A percentile compares a stretch with the other conserved stretches of the same genome.
phyloP scores from a whole-genome alignment of 2,888 invertebrate genomes.

The Caenorhabditis becei region DNA sequence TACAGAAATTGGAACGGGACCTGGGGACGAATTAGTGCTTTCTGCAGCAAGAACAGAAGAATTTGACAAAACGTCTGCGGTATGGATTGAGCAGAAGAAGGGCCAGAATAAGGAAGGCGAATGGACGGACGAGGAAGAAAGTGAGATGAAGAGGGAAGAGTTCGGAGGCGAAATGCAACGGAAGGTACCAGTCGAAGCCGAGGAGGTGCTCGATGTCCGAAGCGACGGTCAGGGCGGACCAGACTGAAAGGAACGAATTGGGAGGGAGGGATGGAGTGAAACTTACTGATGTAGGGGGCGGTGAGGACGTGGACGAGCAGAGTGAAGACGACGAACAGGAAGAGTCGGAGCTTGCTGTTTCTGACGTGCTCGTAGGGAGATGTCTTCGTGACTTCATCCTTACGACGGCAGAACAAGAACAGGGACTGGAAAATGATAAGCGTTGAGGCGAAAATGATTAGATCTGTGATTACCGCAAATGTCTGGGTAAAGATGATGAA shows the following conservation, averaged over 20 bases:
- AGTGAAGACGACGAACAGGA: slow-evolving; percentile 50
- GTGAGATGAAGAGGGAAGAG: slow-evolving; percentile 61
- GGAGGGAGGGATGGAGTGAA: neutral
- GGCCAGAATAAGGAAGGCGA: slow-evolving; percentile 30
- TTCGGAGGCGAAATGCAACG: slow-evolving; percentile 54
- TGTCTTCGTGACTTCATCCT: slow-evolving; percentile 51
- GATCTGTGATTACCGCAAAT: slow-evolving; percentile 50
- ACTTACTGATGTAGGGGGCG: slow-evolving; percentile 60
- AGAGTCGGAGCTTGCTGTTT: slow-evolving; percentile 51
- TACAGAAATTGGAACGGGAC: slow-evolving; percentile 26
- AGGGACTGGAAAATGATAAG: slow-evolving; percentile 33
- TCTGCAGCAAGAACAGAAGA: slow-evolving; percentile 62
- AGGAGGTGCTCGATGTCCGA: slow-evolving; percentile 34
- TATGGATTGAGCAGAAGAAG: slow-evolving; percentile 57
- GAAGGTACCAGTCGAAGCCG: slow-evolving; percentile 46
- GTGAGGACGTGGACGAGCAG: slow-evolving; percentile 35
- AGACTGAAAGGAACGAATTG: slow-evolving; percentile 38
- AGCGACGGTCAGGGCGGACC: slow-evolving; percentile 48
- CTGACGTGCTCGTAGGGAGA: slow-evolving; percentile 59
- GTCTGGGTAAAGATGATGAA: slow-evolving; percentile 53
- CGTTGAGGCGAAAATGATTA: neutral
- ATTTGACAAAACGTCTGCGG: slow-evolving; percentile 51
- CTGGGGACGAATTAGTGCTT: slow-evolving; percentile 33
- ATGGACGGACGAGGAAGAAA: slow-evolving; percentile 55
- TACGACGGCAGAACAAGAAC: slow-evolving; percentile 53